Conservation (phyloP, 2,888 invertebrate genomes). For the Xanthia togata region DNA sequence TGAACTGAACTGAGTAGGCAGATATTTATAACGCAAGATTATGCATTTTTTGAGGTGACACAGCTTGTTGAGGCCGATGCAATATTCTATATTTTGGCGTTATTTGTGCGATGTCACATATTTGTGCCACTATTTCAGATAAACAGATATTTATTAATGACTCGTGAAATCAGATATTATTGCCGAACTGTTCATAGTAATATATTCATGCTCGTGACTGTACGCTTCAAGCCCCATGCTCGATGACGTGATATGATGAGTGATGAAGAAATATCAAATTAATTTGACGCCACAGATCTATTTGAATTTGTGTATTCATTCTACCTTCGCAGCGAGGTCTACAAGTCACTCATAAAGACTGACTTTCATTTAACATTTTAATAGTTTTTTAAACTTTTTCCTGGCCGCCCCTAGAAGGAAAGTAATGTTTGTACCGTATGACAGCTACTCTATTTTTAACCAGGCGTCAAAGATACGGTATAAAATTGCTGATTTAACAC, state of each 20-base stretch:
- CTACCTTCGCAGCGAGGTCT: neutral
- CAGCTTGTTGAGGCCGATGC: neutral
- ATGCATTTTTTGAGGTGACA: neutral
- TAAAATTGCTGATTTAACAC: neutral
- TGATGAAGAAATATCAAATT: neutral
- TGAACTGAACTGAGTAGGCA: slow-evolving; percentile 1
- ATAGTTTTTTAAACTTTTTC: neutral
- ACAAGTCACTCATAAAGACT: neutral
- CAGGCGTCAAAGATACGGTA: neutral
- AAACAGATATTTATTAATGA: neutral
- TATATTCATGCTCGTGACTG: neutral
- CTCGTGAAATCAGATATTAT: neutral
- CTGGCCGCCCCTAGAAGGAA: neutral
- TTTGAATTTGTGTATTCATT: neutral
- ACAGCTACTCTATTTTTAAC: neutral
- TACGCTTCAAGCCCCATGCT: slow-evolving; percentile 26
- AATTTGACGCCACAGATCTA: neutral
- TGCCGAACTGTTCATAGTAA: neutral
- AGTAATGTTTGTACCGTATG: neutral
- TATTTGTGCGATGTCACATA: neutral
- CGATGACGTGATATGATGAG: neutral
- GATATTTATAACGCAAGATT: neutral
- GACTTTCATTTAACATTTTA: neutral
- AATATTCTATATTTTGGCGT: neutral
- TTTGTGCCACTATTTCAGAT: neutral